Percentiles rank a stretch among this genome's conserved stretches.
phyloP scores from a whole-genome alignment of 2,888 invertebrate species.

The Carterocephalus palaemon region DNA sequence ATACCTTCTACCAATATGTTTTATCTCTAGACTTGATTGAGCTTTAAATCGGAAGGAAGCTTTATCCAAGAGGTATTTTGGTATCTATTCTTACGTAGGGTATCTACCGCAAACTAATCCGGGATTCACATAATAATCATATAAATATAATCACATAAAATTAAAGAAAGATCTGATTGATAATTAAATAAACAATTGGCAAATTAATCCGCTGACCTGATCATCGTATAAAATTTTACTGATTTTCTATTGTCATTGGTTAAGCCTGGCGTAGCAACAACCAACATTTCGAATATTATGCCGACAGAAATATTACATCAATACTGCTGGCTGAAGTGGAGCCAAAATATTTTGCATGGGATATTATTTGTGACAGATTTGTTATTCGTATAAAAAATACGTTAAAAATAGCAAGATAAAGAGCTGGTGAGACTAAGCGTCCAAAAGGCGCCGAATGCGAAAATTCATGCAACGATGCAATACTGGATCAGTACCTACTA shows the following conservation, averaged over 20 bases:
- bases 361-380: conserved; percentile 1
- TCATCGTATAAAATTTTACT: too few species aligned
- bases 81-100: background rate
- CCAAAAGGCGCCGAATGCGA: conserved; percentile 8
- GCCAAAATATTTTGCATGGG: conserved; percentile 18
- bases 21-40: background rate
- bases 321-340: conserved; percentile 6
- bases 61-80: background rate
- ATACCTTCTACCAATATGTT: conserved; percentile 1
- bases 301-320: conserved; percentile 9
- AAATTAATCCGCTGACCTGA: too few species aligned
- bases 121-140: too few species aligned
- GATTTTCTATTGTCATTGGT: too few species aligned
- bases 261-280: conserved; percentile 14
- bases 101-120: too few species aligned
- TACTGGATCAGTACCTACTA: conserved; percentile 26
- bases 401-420: background rate
- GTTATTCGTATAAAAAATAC: background rate
- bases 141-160: too few species aligned
- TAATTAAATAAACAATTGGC: too few species aligned
- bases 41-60: conserved; percentile 6
- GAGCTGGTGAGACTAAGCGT: background rate
- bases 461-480: conserved; percentile 15
- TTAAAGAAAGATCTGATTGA: too few species aligned
- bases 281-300: conserved; percentile 9